Percentiles rank a stretch among this genome's conserved stretches.
Evolutionary conservation across 2,888 invertebrate genomes (phyloP).

Genomic region (Melinaea marsaeus): DNA sequence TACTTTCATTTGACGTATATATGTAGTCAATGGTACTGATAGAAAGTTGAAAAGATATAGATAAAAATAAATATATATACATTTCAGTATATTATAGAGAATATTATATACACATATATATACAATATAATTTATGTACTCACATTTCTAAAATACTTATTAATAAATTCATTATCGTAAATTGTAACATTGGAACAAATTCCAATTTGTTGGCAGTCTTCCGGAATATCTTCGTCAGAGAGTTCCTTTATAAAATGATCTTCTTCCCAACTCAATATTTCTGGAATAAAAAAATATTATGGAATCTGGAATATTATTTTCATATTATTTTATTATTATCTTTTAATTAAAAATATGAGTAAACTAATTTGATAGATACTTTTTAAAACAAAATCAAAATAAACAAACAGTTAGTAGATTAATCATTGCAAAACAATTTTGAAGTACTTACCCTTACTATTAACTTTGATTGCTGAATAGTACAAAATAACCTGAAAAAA

Average conservation of each 20-base stretch:
- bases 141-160: neutral
- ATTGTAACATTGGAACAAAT: conserved; percentile 1
- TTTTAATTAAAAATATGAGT: too few relatives aligned
- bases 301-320: too few relatives aligned
- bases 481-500: conserved; percentile 1
- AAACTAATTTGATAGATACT: neutral
- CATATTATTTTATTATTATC: too few relatives aligned
- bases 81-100: neutral
- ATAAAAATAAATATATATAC: too few relatives aligned
- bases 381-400: neutral
- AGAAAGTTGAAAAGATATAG: too few relatives aligned
- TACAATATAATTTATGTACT: neutral
- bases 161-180: neutral
- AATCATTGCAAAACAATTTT: too few relatives aligned
- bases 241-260: neutral
- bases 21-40: too few relatives aligned
- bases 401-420: neutral
- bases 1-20: too few relatives aligned
- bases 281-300: neutral
- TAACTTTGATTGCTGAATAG: neutral
- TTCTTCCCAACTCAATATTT: neutral
- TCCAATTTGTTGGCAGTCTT: neutral
- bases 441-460: neutral
- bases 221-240: neutral
- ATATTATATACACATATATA: neutral